Evolutionary conservation across 2,797 vertebrate species (phyloP), one percentile per base, ranked within the genome.

Genomic region (Gymnocypris eckloni): DNA sequence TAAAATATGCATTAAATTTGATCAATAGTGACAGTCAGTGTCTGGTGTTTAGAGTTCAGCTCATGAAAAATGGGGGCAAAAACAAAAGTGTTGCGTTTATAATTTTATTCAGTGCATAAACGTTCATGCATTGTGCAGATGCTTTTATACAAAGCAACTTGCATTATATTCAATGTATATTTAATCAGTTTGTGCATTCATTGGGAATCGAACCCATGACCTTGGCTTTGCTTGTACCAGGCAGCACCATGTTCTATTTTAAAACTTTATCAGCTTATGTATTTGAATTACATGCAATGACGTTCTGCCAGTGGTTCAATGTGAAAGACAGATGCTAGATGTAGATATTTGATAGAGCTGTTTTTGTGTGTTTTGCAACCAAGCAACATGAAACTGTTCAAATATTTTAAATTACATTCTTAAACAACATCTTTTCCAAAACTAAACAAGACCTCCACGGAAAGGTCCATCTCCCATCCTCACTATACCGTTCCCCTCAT

Each of bases 381-480:
- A 66, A 66, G 61, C 61, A 66, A 66, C n/a, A 59, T n/a, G 0
- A 59, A 66, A 66, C 25, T 33, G 6, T 33, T 66, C 13, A 66
- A 28, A 66, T 28, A 15, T 15, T 7, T 43, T 12, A 28, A 52
- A 76, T 33, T 11, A 15, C 4, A 22, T 20, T 15, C 33, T 20
- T 59, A 12, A 82, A 18, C n/a, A 22, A 15, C 18, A 61, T 83
- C 2, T 72, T 56, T 72, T 82, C 50, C 69, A 70, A n/a, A 66
- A 7, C 20, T 25, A n/a, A 48, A 71, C 71, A 48, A 39, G 12
- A n/a, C 28, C 45, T 18, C 25, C 16, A 10, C 1, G 1, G 41
- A n/a, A n/a, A 13, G 22, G 4, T 54, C 20, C 12, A 0, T 45
- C 61, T 77, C 33, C 33, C 10, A 8, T 11, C 33, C 67, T 61